These are phyloP conservation scores for Coelogynopora nodosa DNA, from an alignment of 2,888 invertebrate species.

Conservation along the genomic window DNA sequence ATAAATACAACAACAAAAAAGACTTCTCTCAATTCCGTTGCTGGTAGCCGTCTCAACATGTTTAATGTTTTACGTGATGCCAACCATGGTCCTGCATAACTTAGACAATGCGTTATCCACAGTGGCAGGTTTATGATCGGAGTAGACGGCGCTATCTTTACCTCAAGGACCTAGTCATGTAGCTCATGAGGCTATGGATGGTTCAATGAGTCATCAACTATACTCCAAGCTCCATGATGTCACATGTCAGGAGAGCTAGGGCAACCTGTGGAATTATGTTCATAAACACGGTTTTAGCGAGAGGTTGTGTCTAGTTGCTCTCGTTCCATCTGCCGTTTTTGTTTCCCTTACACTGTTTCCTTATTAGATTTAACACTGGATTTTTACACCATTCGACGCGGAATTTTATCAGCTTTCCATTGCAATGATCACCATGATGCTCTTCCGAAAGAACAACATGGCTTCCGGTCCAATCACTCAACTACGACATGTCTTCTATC, in stretches of 20 bases:
- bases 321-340: too few relatives aligned
- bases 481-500: too few relatives aligned
- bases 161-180: conserved; percentile 4
- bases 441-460: too few relatives aligned
- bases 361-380: too few relatives aligned
- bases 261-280: conserved; percentile 27
- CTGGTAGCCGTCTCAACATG: not conserved
- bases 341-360: too few relatives aligned
- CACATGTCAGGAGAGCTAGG: conserved; percentile 4
- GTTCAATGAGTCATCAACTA: conserved; percentile 13
- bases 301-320: too few relatives aligned
- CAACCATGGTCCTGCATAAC: not conserved
- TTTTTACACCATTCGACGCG: too few relatives aligned
- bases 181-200: not conserved
- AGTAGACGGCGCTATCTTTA: not conserved
- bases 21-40: not conserved
- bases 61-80: not conserved
- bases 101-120: not conserved
- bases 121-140: not conserved
- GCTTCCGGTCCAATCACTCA: too few relatives aligned
- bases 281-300: too few relatives aligned
- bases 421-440: too few relatives aligned
- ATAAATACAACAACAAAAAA: too few relatives aligned
- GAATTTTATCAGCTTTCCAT: too few relatives aligned
- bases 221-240: conserved; percentile 27